phyloP scores from a whole-genome alignment of 1,140 invertebrate genomes.

The Aphis gossypii region DNA sequence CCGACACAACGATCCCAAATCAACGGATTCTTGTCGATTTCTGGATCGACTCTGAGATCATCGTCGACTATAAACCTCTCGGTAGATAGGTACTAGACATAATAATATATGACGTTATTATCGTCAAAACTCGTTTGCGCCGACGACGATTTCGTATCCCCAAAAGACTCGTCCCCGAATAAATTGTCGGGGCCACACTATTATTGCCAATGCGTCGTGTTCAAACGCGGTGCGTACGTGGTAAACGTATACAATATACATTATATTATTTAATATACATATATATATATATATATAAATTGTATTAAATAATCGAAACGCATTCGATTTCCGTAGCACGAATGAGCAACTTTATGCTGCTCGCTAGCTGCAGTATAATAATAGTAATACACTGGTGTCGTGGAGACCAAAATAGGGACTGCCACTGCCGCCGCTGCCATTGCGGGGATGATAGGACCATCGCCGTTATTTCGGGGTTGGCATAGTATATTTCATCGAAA shows the following conservation, averaged over 20 bases:
- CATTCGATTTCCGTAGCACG: slow-evolving; percentile 46
- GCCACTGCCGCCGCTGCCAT: too few species aligned
- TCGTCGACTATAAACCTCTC: not conserved
- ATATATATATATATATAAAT: not conserved
- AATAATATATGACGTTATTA: not conserved
- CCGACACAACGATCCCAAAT: too few species aligned
- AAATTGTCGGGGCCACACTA: not conserved
- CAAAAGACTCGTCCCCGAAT: not conserved
- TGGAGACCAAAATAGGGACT: not conserved
- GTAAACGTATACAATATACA: not conserved
- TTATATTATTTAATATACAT: not conserved
- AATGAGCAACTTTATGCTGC: not conserved
- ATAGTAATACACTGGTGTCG: not conserved
- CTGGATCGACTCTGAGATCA: not conserved
- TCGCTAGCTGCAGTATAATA: too few species aligned
- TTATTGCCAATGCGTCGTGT: not conserved
- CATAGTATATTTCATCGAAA: slow-evolving; percentile 38
- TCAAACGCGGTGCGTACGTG: not conserved
- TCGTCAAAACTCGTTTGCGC: not conserved
- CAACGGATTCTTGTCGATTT: not conserved
- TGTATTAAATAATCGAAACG: not conserved
- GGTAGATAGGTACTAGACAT: not conserved
- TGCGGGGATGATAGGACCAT: not conserved
- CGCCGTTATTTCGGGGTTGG: slow-evolving; percentile 28
- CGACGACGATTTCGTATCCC: not conserved